Evolutionary conservation across 2,888 invertebrate genomes (phyloP).

Genomic region (Physocephala rufipes): DNA sequence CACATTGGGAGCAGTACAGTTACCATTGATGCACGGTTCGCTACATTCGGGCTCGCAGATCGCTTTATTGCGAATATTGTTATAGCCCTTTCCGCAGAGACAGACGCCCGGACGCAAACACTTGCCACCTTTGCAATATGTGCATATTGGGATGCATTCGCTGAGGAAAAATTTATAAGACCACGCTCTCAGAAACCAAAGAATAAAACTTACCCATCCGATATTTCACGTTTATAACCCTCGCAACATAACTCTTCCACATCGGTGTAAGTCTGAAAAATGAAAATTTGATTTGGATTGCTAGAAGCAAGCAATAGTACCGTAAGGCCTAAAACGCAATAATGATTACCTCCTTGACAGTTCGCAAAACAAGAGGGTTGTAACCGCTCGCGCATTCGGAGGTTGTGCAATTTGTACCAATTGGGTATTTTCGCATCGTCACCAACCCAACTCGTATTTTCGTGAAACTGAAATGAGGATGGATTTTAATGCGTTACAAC

Average conservation of each 20-base stretch:
- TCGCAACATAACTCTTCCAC: conserved; percentile 58
- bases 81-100: conserved; percentile 55
- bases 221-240: conserved; percentile 51
- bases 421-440: conserved; percentile 56
- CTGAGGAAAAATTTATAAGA: conserved; percentile 36
- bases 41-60: conserved; percentile 55
- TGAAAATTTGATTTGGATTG: background rate
- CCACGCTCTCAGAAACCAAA: background rate
- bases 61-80: conserved; percentile 49
- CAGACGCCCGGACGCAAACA: conserved; percentile 58
- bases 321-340: background rate
- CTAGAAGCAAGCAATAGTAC: no score
- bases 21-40: conserved; percentile 56
- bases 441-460: conserved; percentile 56
- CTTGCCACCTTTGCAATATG: conserved; percentile 53
- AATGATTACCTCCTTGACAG: conserved; percentile 52
- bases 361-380: conserved; percentile 52
- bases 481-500: background rate
- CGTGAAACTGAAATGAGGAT: conserved; percentile 46
- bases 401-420: conserved; percentile 34
- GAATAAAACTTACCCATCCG: conserved; percentile 48
- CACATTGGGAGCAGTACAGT: conserved; percentile 55
- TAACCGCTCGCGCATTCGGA: conserved; percentile 46
- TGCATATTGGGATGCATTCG: conserved; percentile 59
- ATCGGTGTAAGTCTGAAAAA: conserved; percentile 51